Conservation (phyloP, 2,888 invertebrate species). For the Lysandra bellargus region DNA sequence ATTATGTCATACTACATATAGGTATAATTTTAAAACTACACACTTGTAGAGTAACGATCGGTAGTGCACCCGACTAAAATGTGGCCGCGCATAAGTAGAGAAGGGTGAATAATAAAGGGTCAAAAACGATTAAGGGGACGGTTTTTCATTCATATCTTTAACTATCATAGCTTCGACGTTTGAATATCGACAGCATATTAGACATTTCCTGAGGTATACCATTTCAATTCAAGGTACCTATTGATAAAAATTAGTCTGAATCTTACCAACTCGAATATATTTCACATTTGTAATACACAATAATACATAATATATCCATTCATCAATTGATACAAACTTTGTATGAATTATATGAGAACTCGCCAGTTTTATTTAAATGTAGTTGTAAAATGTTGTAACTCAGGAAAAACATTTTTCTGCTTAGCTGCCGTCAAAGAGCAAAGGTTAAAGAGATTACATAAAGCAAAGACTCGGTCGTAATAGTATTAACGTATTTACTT, state of each 20-base stretch:
- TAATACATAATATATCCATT: no score
- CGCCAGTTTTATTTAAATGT: background rate
- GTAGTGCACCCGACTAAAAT: slow-evolving; percentile 26
- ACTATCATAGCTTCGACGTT: slow-evolving; percentile 37
- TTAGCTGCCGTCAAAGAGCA: slow-evolving; percentile 20
- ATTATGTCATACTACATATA: background rate
- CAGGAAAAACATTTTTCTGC: slow-evolving; percentile 3
- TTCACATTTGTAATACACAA: no score
- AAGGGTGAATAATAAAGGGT: slow-evolving; percentile 71
- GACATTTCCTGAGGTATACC: background rate
- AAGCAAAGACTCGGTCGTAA: slow-evolving; percentile 28
- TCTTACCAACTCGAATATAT: no score
- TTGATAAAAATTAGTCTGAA: no score
- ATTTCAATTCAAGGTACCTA: no score
- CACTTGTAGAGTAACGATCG: slow-evolving; percentile 22
- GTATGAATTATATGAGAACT: no score
- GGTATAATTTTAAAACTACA: background rate
- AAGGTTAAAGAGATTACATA: slow-evolving; percentile 29
- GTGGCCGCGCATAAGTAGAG: slow-evolving; percentile 53
- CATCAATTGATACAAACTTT: no score
- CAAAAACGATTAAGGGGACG: slow-evolving; percentile 63
- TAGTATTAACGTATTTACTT: slow-evolving; percentile 29
- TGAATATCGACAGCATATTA: slow-evolving; percentile 15
- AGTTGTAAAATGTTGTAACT: background rate
- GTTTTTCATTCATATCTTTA: slow-evolving; percentile 52